Evolutionary conservation across 2,888 invertebrate species (phyloP).

Genomic region (Scaptomyza flava): DNA sequence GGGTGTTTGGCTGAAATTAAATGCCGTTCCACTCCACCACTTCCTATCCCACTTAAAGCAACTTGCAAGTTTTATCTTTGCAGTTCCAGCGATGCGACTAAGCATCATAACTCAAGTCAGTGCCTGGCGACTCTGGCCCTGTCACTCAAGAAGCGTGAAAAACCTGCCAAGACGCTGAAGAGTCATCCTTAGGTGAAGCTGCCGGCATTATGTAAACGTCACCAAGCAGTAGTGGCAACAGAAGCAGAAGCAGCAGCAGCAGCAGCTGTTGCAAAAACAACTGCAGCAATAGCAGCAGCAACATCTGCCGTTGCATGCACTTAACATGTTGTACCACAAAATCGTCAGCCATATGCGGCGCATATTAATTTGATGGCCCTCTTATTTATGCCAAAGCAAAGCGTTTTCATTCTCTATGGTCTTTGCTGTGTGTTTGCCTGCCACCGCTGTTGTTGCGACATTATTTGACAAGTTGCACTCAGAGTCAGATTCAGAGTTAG

Average conservation of each 20-base stretch:
- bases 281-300: slow-evolving; percentile 15
- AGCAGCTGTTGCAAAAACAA: not conserved
- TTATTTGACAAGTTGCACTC: slow-evolving; percentile 80
- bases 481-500: slow-evolving; percentile 43
- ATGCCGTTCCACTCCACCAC: slow-evolving; percentile 23
- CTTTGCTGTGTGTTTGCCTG: slow-evolving; percentile 15
- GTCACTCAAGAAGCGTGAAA: slow-evolving; percentile 74
- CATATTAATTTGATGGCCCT: slow-evolving; percentile 81
- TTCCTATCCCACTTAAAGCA: slow-evolving; percentile 2
- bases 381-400: slow-evolving; percentile 81
- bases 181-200: slow-evolving; percentile 52
- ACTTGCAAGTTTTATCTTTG: slow-evolving; percentile 58
- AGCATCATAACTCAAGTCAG: slow-evolving; percentile 75
- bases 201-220: slow-evolving; percentile 67
- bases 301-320: slow-evolving; percentile 69
- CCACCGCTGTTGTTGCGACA: slow-evolving; percentile 45
- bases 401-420: slow-evolving; percentile 50
- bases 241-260: not conserved
- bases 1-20: slow-evolving; percentile 61
- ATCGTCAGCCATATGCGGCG: slow-evolving; percentile 80
- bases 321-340: slow-evolving; percentile 81
- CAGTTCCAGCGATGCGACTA: slow-evolving; percentile 64
- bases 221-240: slow-evolving; percentile 34
- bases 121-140: slow-evolving; percentile 43
- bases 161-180: slow-evolving; percentile 64